Conservation (phyloP, 2,113 vertebrate species). For the Perca schrenkii region DNA sequence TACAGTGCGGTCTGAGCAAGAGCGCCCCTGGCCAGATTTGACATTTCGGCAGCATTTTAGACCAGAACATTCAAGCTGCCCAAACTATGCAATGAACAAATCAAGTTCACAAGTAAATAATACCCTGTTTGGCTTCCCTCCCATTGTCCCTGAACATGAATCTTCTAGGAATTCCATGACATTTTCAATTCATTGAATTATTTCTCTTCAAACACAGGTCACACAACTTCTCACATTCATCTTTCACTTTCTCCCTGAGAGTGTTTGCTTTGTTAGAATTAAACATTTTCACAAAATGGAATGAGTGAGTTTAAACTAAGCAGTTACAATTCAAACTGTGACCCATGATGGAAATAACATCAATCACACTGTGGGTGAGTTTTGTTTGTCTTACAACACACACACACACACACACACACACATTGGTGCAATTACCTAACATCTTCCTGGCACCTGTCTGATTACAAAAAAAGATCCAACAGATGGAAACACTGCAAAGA, state of each 20-base stretch:
- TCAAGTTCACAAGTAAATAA: not conserved
- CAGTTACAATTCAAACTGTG: constrained; percentile 1
- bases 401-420: not conserved
- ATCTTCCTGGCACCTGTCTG: constrained; percentile 37
- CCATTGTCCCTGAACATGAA: not conserved
- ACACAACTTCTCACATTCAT: not conserved
- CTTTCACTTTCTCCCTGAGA: not conserved
- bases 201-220: constrained; percentile 4
- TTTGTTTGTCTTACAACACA: not conserved
- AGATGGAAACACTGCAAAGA: constrained; percentile 52
- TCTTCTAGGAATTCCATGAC: not conserved
- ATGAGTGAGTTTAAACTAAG: not conserved
- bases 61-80: not conserved
- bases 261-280: constrained; percentile 8
- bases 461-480: constrained; percentile 23
- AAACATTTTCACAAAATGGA: constrained; percentile 12
- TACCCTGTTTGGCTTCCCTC: not conserved
- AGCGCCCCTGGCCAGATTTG: too few species aligned
- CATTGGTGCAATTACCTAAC: constrained; percentile 23
- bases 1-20: too few species aligned
- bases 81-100: not conserved
- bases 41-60: not conserved
- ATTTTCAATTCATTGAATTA: constrained; percentile 9
- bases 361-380: not conserved
- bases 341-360: constrained; percentile 9